Conservation (phyloP, 1,140 invertebrate genomes). For the Atta cephalotes region DNA sequence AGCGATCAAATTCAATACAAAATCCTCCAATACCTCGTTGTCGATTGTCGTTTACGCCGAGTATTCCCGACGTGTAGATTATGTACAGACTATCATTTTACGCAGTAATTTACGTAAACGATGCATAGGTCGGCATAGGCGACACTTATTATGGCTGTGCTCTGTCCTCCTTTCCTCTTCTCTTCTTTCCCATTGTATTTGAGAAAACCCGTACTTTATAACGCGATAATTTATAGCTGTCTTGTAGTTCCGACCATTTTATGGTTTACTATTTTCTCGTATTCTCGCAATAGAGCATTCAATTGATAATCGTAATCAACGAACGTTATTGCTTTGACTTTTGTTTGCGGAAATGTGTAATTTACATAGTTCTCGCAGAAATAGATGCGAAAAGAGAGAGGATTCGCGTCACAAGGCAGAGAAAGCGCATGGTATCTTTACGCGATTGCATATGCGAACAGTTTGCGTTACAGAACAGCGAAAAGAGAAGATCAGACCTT, state of each 20-base stretch:
- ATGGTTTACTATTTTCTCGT: neutral
- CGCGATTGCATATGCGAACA: neutral
- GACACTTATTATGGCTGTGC: neutral
- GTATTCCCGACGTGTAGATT: neutral
- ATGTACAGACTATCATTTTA: constrained; percentile 13
- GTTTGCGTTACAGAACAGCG: neutral
- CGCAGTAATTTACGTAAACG: constrained; percentile 30
- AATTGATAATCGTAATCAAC: neutral
- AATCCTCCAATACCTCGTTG: neutral
- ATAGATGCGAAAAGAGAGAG: neutral
- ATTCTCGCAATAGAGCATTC: neutral
- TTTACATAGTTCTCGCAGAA: neutral
- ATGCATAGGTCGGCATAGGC: constrained; percentile 10
- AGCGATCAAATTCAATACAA: neutral
- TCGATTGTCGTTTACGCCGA: neutral
- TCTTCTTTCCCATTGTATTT: neutral
- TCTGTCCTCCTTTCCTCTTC: neutral
- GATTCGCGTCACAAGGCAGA: neutral
- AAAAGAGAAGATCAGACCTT: neutral
- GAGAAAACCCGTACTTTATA: constrained; percentile 11
- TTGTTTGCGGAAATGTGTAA: neutral
- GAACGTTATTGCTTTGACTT: neutral
- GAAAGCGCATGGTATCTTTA: neutral
- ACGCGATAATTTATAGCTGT: constrained; percentile 22
- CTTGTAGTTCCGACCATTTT: neutral